Conservation (phyloP, 1,140 invertebrate species). For the Adelges cooleyi region DNA sequence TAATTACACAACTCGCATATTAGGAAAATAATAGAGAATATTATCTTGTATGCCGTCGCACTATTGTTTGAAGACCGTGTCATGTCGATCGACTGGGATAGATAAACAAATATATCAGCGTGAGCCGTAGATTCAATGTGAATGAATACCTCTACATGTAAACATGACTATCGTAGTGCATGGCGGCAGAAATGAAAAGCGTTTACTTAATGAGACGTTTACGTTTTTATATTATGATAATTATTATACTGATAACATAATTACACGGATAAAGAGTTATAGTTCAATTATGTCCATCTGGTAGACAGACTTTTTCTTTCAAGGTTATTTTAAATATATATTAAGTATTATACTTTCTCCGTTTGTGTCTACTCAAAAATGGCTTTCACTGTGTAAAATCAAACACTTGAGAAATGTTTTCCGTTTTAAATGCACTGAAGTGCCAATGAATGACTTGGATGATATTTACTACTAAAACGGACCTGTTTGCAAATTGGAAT, state of each 20-base stretch:
- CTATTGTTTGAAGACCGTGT: no score
- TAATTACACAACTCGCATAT: no score
- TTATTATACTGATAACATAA: background rate
- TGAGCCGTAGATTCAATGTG: no score
- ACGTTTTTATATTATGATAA: background rate
- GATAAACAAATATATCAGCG: no score
- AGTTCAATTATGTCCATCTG: no score
- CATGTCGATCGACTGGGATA: no score
- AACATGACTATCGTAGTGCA: background rate
- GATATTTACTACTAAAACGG: no score
- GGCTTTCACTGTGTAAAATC: background rate
- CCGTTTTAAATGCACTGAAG: background rate
- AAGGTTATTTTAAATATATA: background rate
- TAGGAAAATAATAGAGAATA: no score
- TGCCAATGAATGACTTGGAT: background rate
- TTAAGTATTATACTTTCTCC: background rate
- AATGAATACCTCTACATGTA: no score
- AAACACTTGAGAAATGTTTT: background rate
- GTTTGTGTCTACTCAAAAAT: background rate
- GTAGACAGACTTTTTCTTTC: background rate
- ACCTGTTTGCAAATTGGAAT: no score
- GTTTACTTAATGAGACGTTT: background rate
- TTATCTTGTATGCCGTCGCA: no score
- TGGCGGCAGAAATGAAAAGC: background rate
- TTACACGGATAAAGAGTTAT: no score